phyloP scores from a whole-genome alignment of 2,888 invertebrate genomes.

The Xylocampa areola region DNA sequence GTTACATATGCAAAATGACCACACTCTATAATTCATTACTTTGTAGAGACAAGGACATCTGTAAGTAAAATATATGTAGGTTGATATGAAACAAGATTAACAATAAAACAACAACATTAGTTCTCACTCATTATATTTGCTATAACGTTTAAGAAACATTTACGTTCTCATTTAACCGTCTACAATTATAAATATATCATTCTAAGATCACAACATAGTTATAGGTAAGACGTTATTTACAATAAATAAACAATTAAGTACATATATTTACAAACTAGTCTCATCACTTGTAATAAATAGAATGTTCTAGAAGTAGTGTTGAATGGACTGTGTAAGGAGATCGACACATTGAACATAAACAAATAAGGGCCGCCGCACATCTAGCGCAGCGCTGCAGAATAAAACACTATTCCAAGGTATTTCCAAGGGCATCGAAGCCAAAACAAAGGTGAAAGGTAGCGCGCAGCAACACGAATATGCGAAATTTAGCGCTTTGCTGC shows the following conservation, averaged over 20 bases:
- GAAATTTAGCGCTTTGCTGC: too few relatives aligned
- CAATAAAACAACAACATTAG: conserved; percentile 60
- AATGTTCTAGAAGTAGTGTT: conserved; percentile 51
- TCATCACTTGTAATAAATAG: conserved; percentile 70
- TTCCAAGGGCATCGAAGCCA: too few relatives aligned
- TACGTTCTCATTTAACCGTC: conserved; percentile 66
- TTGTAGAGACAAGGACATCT: too few relatives aligned
- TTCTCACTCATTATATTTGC: conserved; percentile 82
- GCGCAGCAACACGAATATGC: too few relatives aligned
- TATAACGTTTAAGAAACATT: conserved; percentile 81
- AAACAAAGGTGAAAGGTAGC: too few relatives aligned
- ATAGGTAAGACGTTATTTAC: conserved; percentile 79
- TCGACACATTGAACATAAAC: conserved; percentile 45
- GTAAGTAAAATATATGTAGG: too few relatives aligned
- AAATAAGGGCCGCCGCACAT: not conserved
- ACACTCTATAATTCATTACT: too few relatives aligned
- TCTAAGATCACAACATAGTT: conserved; percentile 85
- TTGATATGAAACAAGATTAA: conserved; percentile 1
- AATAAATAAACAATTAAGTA: conserved; percentile 78
- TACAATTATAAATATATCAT: conserved; percentile 72
- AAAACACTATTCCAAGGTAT: too few relatives aligned
- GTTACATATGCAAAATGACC: too few relatives aligned
- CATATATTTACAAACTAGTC: conserved; percentile 80
- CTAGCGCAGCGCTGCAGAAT: too few relatives aligned
- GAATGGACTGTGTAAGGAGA: conserved; percentile 18